Base-by-base conservation (phyloP, 2,113 vertebrate genomes). In the Amblyopsis rosae region DNA sequence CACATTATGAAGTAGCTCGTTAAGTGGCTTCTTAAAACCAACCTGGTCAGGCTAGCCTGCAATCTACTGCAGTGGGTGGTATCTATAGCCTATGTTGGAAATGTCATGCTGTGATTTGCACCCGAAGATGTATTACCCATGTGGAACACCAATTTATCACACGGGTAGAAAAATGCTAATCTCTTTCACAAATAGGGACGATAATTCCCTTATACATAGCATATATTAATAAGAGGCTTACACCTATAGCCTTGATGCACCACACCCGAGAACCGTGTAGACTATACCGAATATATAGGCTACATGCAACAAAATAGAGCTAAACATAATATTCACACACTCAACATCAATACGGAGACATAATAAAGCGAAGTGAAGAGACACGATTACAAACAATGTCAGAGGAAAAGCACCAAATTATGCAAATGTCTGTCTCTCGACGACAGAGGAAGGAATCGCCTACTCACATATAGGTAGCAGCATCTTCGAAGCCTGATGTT, bases 251-350 rank as follows among this genome's bases (percentile, higher is more conserved):
- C 77, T 77, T 62, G 66, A 77, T 67, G 88, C 87, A 92, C 91
- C 91, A 92, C 91, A 92, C 92, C 92, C 91, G 92, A 70, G 79
- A 91, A 85, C 86, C 90, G 77, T 79, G 83, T 87, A 86, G 75
- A 80, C 83, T 72, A 79, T 72, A 79, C 68, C 81, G 78, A 83
- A 90, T 92, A 92, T 91, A 85, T 33, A 69, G 50, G 70, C 65
- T 72, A 67, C 73, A 56, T 68, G 60, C 72, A 64, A 60, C 61
- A 69, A 49, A n/a, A 6, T 48, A 33, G 65, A 57, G 49, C 55
- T 32, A 17, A 45, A 64, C 60, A 15, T 54, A 3, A 67, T 13
- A 63, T 16, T 49, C 17, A 56, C 61, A 61, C 41, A 64, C 66
- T 54, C 16, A 15, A 69, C 33, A 60, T 41, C 13, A 53, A 62